phyloP scores from a whole-genome alignment of 2,888 invertebrate species.

The Netelia fuscicornis region DNA sequence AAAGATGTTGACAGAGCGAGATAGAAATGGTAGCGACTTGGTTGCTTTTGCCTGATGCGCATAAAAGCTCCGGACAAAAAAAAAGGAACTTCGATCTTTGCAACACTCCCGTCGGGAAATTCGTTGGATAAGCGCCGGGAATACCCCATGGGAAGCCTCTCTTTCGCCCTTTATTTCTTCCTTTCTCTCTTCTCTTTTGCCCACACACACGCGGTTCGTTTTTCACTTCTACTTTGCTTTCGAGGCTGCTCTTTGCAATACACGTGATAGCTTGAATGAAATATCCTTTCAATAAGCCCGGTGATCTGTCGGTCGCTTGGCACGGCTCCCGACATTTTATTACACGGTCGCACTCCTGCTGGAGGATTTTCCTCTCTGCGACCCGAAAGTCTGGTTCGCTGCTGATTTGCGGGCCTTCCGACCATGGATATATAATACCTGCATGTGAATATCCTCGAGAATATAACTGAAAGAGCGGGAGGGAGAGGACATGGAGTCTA shows the following conservation, averaged over 20 bases:
- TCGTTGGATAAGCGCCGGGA: slow-evolving; percentile 77
- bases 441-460: slow-evolving; percentile 54
- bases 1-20: slow-evolving; percentile 55
- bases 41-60: slow-evolving; percentile 12
- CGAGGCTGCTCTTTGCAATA: slow-evolving; percentile 46
- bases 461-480: slow-evolving; percentile 64
- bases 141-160: neutral
- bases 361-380: slow-evolving; percentile 69
- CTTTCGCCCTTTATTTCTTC: neutral
- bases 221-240: slow-evolving; percentile 45
- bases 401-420: slow-evolving; percentile 54
- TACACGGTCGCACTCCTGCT: slow-evolving; percentile 76
- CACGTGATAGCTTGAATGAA: slow-evolving; percentile 77
- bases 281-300: slow-evolving; percentile 84
- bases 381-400: slow-evolving; percentile 58
- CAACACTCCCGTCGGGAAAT: slow-evolving; percentile 78
- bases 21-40: slow-evolving; percentile 60
- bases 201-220: neutral
- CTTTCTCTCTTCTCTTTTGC: slow-evolving; percentile 2
- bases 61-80: slow-evolving; percentile 17
- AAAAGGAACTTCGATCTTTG: slow-evolving; percentile 49
- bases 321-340: slow-evolving; percentile 83
- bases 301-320: slow-evolving; percentile 83
- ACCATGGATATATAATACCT: slow-evolving; percentile 55
- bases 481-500: slow-evolving; percentile 45